phyloP scores from a whole-genome alignment of 2,797 vertebrate species.

The Luscinia luscinia region DNA sequence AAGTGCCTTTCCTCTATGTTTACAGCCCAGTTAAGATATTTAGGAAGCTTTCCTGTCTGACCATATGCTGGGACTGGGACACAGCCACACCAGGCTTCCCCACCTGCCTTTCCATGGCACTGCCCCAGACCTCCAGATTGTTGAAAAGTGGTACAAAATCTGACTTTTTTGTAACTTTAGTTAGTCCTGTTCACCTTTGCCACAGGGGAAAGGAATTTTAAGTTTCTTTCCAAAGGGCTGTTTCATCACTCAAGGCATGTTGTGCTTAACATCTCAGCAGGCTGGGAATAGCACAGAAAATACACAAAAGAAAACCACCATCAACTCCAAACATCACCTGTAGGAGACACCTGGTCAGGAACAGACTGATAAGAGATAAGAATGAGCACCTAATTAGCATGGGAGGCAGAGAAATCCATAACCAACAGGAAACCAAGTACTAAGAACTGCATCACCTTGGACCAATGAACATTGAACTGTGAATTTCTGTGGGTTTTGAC shows the following conservation, averaged over 20 bases:
- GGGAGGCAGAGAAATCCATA: fast-evolving
- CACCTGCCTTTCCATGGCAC: too few species aligned
- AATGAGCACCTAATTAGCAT: background rate
- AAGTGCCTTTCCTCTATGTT: background rate
- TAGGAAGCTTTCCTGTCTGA: too few species aligned
- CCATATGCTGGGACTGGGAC: too few species aligned
- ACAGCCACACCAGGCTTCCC: background rate
- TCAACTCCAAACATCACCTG: background rate
- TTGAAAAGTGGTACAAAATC: background rate
- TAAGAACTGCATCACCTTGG: background rate
- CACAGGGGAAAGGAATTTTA: fast-evolving
- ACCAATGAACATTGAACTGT: background rate
- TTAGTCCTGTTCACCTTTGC: background rate
- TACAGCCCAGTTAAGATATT: background rate
- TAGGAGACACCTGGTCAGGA: fast-evolving
- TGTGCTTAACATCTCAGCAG: too few species aligned
- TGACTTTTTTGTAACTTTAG: background rate
- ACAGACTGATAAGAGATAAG: background rate
- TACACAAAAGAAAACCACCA: fast-evolving
- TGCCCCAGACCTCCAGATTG: background rate
- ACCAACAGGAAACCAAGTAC: background rate
- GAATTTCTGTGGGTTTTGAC: background rate
- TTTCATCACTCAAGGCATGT: background rate
- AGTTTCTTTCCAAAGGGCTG: background rate
- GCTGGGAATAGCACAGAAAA: too few species aligned